Evolutionary conservation across 2,113 vertebrate genomes (phyloP).

Genomic region (Ceyx cyanopectus): DNA sequence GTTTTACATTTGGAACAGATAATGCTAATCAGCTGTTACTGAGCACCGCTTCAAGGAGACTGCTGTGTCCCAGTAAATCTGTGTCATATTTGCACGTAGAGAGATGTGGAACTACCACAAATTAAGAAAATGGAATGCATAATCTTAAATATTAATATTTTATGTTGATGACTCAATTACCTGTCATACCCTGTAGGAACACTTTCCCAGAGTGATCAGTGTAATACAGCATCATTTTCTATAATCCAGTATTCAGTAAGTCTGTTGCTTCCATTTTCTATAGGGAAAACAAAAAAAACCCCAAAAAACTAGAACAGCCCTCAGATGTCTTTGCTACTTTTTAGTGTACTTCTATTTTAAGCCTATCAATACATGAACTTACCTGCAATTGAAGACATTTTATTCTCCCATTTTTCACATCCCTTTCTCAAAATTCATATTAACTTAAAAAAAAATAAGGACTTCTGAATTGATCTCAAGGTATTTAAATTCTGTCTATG

Average conservation of each 20-base stretch:
- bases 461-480: background rate
- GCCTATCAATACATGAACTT: background rate
- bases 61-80: conserved; percentile 28
- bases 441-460: background rate
- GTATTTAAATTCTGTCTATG: background rate
- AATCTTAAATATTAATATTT: conserved; percentile 24
- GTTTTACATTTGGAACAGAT: conserved; percentile 46
- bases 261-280: background rate
- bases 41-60: conserved; percentile 52
- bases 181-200: background rate
- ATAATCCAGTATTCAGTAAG: background rate
- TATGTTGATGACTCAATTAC: conserved; percentile 18
- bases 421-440: background rate
- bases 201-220: background rate
- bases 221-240: background rate
- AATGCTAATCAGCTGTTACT: conserved; percentile 28
- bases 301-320: background rate
- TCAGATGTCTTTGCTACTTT: background rate
- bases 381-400: background rate
- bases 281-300: background rate
- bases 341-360: background rate
- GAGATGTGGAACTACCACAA: background rate
- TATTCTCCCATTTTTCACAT: background rate
- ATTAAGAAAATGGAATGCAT: conserved; percentile 45
- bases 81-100: background rate